These are phyloP conservation scores for Protobothrops flavoviridis DNA, from an alignment of 2,113 vertebrate species.

Conservation along the genomic window DNA sequence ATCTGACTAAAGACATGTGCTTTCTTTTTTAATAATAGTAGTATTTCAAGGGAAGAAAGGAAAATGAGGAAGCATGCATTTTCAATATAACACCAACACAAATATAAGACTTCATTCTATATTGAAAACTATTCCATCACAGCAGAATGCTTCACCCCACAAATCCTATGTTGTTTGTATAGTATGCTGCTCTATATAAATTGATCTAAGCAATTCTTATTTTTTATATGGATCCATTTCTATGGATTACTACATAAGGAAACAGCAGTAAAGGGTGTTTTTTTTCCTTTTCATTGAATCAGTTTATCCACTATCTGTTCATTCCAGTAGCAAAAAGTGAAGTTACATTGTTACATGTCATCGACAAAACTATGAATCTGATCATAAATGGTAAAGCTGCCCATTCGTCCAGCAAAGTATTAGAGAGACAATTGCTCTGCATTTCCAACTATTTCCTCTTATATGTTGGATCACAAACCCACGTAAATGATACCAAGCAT, in stretches of 20 bases:
- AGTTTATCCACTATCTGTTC: constrained; percentile 20
- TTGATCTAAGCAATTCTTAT: background rate
- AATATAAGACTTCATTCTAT: background rate
- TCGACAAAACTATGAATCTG: background rate
- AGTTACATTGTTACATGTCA: constrained; percentile 31
- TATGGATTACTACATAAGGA: background rate
- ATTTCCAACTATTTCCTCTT: constrained; percentile 39
- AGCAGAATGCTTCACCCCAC: background rate
- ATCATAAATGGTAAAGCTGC: background rate
- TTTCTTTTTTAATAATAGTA: background rate
- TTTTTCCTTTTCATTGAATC: background rate
- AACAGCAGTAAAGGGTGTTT: background rate
- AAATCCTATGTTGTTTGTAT: background rate
- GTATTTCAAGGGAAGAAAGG: background rate
- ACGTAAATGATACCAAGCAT: constrained; percentile 1
- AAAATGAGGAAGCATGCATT: background rate
- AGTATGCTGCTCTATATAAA: background rate
- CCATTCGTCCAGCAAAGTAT: background rate
- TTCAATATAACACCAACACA: background rate
- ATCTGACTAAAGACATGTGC: background rate
- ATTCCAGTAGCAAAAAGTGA: constrained; percentile 37
- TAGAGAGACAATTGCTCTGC: constrained; percentile 15
- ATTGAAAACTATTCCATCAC: background rate
- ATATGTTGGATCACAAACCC: constrained; percentile 26
- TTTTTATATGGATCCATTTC: background rate